phyloP scores from a whole-genome alignment of 2,797 vertebrate species.

The Scyliorhinus canicula region DNA sequence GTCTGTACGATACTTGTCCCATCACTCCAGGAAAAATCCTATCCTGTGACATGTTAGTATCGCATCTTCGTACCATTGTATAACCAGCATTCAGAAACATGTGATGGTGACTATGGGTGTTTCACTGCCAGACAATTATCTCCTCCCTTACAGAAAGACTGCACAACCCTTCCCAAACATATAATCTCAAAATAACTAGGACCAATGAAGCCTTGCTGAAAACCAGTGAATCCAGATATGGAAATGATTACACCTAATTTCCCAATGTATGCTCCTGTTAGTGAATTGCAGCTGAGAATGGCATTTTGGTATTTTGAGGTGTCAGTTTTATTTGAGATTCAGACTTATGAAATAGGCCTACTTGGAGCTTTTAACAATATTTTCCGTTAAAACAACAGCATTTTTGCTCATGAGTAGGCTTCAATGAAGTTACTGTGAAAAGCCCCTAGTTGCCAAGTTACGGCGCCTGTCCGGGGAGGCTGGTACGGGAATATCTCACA shows the following conservation, averaged over 20 bases:
- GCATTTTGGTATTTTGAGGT: neutral
- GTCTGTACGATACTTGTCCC: too few relatives aligned
- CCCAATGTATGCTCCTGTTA: neutral
- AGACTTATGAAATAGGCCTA: neutral
- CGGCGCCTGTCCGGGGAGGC: too few relatives aligned
- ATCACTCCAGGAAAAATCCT: too few relatives aligned
- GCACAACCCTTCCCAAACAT: neutral
- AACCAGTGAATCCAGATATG: neutral
- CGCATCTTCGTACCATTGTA: neutral
- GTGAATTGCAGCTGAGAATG: neutral
- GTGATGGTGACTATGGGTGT: neutral
- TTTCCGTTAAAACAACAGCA: neutral
- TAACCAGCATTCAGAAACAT: neutral
- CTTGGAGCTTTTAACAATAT: neutral
- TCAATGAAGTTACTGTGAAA: too few relatives aligned
- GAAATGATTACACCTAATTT: neutral
- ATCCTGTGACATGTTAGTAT: neutral
- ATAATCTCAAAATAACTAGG: neutral
- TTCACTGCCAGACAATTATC: neutral
- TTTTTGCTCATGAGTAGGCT: neutral
- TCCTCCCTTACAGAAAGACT: neutral
- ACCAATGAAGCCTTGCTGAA: neutral
- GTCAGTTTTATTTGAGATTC: too few relatives aligned
- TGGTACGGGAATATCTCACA: too few relatives aligned
- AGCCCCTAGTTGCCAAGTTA: too few relatives aligned